phyloP scores from a whole-genome alignment of 2,113 vertebrate species.

The Psittacus erithacus region DNA sequence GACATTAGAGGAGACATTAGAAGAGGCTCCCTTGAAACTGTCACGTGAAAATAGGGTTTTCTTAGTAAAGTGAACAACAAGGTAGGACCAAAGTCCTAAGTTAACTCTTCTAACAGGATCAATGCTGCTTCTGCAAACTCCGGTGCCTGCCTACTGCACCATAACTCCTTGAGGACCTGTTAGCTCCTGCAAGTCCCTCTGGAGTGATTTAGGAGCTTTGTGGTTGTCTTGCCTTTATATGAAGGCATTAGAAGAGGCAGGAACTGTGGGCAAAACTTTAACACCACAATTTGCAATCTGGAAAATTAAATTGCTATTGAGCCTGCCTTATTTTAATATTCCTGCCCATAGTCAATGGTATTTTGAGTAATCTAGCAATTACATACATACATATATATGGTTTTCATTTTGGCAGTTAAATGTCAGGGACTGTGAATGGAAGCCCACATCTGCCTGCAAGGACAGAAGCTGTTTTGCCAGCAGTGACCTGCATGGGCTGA shows the following conservation, averaged over 20 bases:
- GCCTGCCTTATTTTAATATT: not conserved
- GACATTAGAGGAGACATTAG: not conserved
- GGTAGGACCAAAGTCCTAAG: not conserved
- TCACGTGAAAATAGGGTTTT: not conserved
- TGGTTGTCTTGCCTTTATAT: not conserved
- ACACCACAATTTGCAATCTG: not conserved
- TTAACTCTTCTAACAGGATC: not conserved
- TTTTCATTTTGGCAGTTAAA: not conserved
- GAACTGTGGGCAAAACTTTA: not conserved
- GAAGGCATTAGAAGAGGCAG: not conserved
- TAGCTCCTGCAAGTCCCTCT: not conserved
- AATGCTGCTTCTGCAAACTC: not conserved
- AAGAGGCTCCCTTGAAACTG: not conserved
- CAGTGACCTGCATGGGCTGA: rapidly evolving
- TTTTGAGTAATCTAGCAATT: not conserved
- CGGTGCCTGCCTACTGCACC: not conserved
- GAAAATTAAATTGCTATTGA: not conserved
- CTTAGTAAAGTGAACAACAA: not conserved
- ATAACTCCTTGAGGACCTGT: not conserved
- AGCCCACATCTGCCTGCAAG: not conserved
- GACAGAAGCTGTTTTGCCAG: not conserved
- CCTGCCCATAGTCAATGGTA: not conserved
- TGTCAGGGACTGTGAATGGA: not conserved
- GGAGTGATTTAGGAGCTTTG: not conserved
- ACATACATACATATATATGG: not conserved